Base-by-base conservation (phyloP, 2,888 invertebrate genomes). In the Flabesymbios commensalis region DNA sequence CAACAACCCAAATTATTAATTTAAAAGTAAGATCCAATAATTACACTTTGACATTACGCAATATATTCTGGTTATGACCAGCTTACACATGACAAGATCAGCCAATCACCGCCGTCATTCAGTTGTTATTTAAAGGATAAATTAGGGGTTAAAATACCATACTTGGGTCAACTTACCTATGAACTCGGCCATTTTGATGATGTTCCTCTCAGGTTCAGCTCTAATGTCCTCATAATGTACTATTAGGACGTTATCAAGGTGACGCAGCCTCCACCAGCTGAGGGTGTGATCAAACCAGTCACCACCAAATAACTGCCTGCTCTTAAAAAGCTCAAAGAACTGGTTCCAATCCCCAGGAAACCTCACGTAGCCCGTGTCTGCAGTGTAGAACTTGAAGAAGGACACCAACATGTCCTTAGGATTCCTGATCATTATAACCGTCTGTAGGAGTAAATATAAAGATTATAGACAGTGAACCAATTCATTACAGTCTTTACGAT, bases 331-430 rank as follows among this genome's bases (percentile, higher is more conserved):
- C 5, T 17, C 29, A 26, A 55, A 43, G 55, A 55, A 55, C 5
- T 55, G 24, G n/a, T 41, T 7, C 55, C 55, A 55, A 29, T 41
- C 28, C 10, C 55, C 55, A 17, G 42, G 22, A 43, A 55, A 55
- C 26, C n/a, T 17, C 14, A 41, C 41, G 28, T 55, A 43, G 10
- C 41, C 42, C n/a, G 24, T 4, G n/a, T 55, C 28, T 5, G 24
- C 28, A 7, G 7, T 55, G 29, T 55, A 43, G 41, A 55, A 55
- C 3, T 43, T 14, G 29, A 26, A 55, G 5, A 41, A 43, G 42
- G 55, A 55, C 29, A 55, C 55, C 24, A 55, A 29, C 3, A 55
- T 29, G 22, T 55, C 55, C n/a, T 28, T 41, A 10, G 55, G 55
- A 5, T 55, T 22, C 5, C 55, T 5, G 17, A 55, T 7, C 42